phyloP scores from a whole-genome alignment of 1,140 invertebrate species.

The Platyscapa corneri region DNA sequence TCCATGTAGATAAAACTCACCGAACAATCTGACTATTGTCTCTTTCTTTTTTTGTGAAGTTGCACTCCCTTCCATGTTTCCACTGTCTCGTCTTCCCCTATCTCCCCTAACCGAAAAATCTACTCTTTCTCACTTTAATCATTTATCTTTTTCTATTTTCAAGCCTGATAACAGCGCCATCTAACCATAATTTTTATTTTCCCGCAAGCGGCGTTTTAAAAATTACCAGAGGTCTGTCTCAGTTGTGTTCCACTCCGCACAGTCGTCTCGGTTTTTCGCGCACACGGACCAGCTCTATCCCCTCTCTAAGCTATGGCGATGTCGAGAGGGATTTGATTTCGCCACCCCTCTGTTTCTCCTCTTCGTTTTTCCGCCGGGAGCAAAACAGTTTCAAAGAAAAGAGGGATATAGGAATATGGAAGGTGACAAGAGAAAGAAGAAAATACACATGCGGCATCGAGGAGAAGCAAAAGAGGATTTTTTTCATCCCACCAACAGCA shows the following conservation, averaged over 20 bases:
- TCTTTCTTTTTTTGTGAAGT: not conserved
- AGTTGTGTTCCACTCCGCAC: not conserved
- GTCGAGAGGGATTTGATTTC: slow-evolving; percentile 1
- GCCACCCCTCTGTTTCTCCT: not conserved
- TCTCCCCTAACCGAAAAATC: not conserved
- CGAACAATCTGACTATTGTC: not conserved
- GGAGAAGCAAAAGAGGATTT: not conserved
- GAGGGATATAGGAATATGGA: slow-evolving; percentile 11
- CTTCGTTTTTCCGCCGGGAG: not conserved
- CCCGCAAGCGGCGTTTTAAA: slow-evolving; percentile 69
- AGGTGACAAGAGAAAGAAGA: slow-evolving; percentile 22
- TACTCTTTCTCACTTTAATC: not conserved
- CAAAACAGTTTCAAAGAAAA: slow-evolving; percentile 23
- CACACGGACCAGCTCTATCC: not conserved
- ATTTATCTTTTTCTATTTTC: not conserved
- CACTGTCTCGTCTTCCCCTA: not conserved
- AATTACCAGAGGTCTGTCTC: slow-evolving; percentile 60
- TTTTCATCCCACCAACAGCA: not conserved
- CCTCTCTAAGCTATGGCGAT: not conserved
- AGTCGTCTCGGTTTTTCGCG: not conserved
- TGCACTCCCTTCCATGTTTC: not conserved
- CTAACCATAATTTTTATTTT: slow-evolving; percentile 67
- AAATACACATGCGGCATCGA: not conserved
- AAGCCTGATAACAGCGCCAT: slow-evolving; percentile 44
- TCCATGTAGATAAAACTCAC: not conserved